These are phyloP conservation scores for Parapsyche elsis DNA, from an alignment of 1,140 invertebrate species.

Conservation along the genomic window DNA sequence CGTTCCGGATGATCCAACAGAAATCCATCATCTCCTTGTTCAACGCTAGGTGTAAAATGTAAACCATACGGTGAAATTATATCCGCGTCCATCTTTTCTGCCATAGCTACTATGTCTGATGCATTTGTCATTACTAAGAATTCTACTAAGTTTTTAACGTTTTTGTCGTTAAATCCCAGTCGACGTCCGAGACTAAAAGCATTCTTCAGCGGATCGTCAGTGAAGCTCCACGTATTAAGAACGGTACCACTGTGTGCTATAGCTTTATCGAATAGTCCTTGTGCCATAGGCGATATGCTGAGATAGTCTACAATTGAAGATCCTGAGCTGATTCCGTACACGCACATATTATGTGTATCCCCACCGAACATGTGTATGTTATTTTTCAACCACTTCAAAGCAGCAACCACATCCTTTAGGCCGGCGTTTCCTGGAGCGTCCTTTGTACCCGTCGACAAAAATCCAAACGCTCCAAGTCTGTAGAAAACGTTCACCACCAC, in stretches of 20 bases:
- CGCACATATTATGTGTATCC: conserved; percentile 62
- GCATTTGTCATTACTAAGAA: conserved; percentile 59
- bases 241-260: conserved; percentile 77
- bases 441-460: conserved; percentile 70
- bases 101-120: conserved; percentile 58
- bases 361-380: conserved; percentile 68
- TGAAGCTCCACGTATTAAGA: conserved; percentile 71
- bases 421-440: conserved; percentile 71
- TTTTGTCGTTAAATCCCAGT: conserved; percentile 60
- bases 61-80: conserved; percentile 58
- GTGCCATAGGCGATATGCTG: conserved; percentile 60
- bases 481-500: conserved; percentile 71
- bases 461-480: conserved; percentile 74
- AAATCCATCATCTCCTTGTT: conserved; percentile 60
- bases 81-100: conserved; percentile 55
- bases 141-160: conserved; percentile 61
- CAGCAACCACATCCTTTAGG: conserved; percentile 70
- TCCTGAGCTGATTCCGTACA: conserved; percentile 66
- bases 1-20: conserved; percentile 60
- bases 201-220: conserved; percentile 61
- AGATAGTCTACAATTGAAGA: conserved; percentile 63
- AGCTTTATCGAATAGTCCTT: conserved; percentile 61
- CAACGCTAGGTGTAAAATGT: conserved; percentile 61
- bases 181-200: conserved; percentile 61
- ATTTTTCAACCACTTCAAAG: conserved; percentile 69